Base-by-base conservation (phyloP, 2,797 vertebrate species). In the Cryptoprocta ferox region DNA sequence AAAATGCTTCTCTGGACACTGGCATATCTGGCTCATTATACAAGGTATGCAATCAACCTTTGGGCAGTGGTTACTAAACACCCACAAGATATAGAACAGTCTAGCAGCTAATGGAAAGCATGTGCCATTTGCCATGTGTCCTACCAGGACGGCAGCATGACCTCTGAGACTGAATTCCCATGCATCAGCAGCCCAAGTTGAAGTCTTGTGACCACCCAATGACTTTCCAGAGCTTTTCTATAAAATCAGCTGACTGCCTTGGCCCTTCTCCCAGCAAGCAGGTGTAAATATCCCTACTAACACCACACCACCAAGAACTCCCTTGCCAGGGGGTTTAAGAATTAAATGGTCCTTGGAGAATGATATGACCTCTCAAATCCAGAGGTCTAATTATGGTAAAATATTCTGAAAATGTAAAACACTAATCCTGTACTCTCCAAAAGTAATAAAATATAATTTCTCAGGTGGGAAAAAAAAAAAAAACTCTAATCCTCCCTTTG, bases 311-410 rank as follows among this genome's bases (percentile, higher is more conserved):
- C 56, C 86, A 93, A 93, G 56, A 48, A 66, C 78, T 95, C 61
- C 93, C 89, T 90, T 95, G 93, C 95, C 82, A 97, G 79, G 73
- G 91, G 81, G 80, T 13, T 89, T 96, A 95, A 94, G 95, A 94
- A 98, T 89, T 85, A 97, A 97, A 97, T 63, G 95, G 95, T 86
- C 95, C 95, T 95, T 98, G 90, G 95, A 98, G 66, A 97, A 97
- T 88, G 87, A 95, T 80, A 89, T 80, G 78, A 97, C 81, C 90
- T 94, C 76, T 97, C 81, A 86, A 56, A 94, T 97, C 68, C 66
- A 80, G 75, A 90, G 68, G 42, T 93, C 87, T 96, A 98, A 97
- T 97, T 94, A 97, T 92, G 87, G 81, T 92, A 95, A 95, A 97
- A 90, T 95, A 97, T 97, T 96, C 97, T 89, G 73, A 94, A 98